Conservation (phyloP, 2,797 vertebrate species). For the Pyrocephalus nanus region DNA sequence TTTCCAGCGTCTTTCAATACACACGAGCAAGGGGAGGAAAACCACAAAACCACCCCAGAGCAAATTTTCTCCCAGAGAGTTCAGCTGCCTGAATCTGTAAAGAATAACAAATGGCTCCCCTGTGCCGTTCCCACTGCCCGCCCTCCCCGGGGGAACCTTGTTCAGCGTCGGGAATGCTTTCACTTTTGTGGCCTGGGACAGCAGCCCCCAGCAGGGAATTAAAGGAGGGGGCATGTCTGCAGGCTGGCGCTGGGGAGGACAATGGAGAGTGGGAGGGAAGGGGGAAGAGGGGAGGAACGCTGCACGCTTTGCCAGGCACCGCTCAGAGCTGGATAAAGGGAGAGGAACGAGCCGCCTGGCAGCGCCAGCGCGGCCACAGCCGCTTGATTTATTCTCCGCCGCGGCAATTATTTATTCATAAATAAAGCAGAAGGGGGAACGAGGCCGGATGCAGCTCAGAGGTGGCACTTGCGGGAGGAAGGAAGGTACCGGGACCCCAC, state of each 20-base stretch:
- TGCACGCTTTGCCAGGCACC: not conserved
- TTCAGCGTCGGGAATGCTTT: not conserved
- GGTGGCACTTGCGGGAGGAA: slow-evolving; percentile 28
- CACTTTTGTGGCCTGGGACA: slow-evolving; percentile 2
- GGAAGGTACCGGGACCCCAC: slow-evolving; percentile 9
- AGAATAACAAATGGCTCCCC: not conserved
- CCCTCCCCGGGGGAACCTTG: not conserved
- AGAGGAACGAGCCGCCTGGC: not conserved
- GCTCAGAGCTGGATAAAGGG: not conserved
- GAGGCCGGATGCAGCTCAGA: not conserved
- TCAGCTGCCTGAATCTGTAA: rapidly evolving
- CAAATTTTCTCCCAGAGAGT: not conserved
- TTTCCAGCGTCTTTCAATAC: not conserved
- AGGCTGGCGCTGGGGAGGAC: not conserved
- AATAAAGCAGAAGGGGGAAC: not conserved
- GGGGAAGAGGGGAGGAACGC: not conserved
- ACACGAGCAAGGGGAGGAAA: not conserved
- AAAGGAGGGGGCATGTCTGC: not conserved
- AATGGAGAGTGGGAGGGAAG: not conserved
- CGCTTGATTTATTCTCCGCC: not conserved
- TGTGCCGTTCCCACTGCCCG: not conserved
- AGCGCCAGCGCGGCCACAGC: not conserved
- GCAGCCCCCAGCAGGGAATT: not conserved
- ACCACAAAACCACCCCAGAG: not conserved
- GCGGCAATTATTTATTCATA: slow-evolving; percentile 34